Base-by-base conservation (phyloP, 2,888 invertebrate genomes). In the Cantharis rufa region DNA sequence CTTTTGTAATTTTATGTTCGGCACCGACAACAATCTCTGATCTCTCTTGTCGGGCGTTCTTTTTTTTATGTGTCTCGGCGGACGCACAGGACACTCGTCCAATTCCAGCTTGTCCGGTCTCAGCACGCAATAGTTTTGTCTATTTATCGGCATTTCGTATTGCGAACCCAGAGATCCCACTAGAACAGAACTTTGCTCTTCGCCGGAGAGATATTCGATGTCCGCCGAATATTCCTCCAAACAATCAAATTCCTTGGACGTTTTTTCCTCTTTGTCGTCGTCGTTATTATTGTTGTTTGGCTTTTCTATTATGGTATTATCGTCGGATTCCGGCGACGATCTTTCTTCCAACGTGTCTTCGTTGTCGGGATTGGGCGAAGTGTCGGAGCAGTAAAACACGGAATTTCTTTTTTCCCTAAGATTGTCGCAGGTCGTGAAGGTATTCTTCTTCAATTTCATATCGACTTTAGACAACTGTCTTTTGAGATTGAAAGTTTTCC, bases 391-490 rank as follows among this genome's bases (percentile, higher is more conserved):
- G 80, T 88, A 87, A 82, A 88, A 88, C n/a, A 87, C 82, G 32
- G 88, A 88, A 77, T 86, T 85, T 64, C 87, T 82, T 83, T 88
- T 90, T 72, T 90, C 90, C 79, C 89, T 86, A 69, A 85, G 82
- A 62, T 68, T 77, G 21, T 80, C 81, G 15, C 21, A 72, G 28
- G 77, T 77, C 15, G 86, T 88, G 88, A 92, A 92, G 69, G 92
- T 92, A 83, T 92, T 93, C 48, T 48, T 48, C 86, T 93, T 93
- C 78, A 93, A 89, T 87, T 93, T 94, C 84, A 93, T 89, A 86
- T 94, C 94, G 82, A 95, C 95, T 88, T 92, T 94, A 79, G 94
- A 94, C 83, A 95, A 90, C 88, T 95, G 95, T 83, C 95, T 92
- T 88, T 95, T 95, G 78, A 95, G 90, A 87, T 93, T 94, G 89